A percentile compares a stretch with the other conserved stretches of the same genome.
Evolutionary conservation across 2,888 invertebrate species (phyloP).

Genomic region (Tenthredo notha): DNA sequence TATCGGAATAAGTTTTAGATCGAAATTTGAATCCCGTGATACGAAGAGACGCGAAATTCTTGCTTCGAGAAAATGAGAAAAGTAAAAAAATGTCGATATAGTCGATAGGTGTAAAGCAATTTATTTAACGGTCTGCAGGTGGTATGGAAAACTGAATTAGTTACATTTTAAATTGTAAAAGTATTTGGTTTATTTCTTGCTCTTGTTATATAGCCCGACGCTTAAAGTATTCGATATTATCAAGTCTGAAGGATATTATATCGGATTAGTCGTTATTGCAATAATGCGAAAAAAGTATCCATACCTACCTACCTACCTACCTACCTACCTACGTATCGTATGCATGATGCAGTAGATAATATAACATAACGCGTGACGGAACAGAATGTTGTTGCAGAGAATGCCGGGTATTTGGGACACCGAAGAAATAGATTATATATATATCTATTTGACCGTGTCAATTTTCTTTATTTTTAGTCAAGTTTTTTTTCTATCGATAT

Average conservation of each 20-base stretch:
- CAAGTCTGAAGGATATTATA: not conserved
- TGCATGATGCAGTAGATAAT: not conserved
- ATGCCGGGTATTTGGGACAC: constrained; percentile 32
- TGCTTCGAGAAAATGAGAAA: too few species aligned
- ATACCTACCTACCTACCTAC: not conserved
- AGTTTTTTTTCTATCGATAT: not conserved
- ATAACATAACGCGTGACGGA: constrained; percentile 26
- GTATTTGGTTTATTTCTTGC: not conserved
- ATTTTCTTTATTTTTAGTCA: not conserved
- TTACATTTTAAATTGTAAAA: not conserved
- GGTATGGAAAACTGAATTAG: not conserved
- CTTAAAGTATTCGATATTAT: constrained; percentile 2
- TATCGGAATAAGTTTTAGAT: too few species aligned
- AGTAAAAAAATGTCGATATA: too few species aligned
- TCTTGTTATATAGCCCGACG: not conserved
- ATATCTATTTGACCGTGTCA: not conserved
- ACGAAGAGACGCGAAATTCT: too few species aligned
- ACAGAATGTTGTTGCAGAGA: constrained; percentile 34
- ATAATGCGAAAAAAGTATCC: not conserved
- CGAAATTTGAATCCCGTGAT: too few species aligned
- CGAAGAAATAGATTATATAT: not conserved
- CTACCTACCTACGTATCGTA: not conserved
- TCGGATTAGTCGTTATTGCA: not conserved
- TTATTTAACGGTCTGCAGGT: too few species aligned
- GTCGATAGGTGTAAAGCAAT: not conserved